Evolutionary conservation across 2,888 invertebrate genomes (phyloP).

Genomic region (Andrena hattorfiana): DNA sequence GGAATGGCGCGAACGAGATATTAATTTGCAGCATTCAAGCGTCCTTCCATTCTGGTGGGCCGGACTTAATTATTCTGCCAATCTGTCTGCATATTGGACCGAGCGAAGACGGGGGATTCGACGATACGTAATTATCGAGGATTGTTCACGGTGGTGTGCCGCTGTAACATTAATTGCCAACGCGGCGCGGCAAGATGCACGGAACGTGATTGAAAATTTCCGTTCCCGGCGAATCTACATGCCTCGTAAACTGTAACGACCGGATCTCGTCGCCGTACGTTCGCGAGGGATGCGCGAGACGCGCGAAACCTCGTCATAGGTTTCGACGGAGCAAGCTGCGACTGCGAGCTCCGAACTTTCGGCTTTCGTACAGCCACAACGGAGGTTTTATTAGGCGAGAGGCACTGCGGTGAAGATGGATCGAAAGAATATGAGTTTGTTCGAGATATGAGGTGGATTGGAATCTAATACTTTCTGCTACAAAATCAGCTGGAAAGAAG

Average conservation of each 20-base stretch:
- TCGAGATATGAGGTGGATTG: too few species aligned
- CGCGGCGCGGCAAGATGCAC: conserved; percentile 29
- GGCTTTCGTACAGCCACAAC: too few species aligned
- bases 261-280: neutral
- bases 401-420: too few species aligned
- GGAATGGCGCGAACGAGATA: conserved; percentile 66
- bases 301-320: neutral
- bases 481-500: too few species aligned
- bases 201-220: conserved; percentile 48
- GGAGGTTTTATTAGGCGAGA: too few species aligned
- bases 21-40: conserved; percentile 69
- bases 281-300: neutral
- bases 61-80: conserved; percentile 72
- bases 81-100: conserved; percentile 70
- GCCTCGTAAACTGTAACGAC: neutral
- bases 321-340: neutral
- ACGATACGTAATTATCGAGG: conserved; percentile 66
- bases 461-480: too few species aligned
- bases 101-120: conserved; percentile 59
- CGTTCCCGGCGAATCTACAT: conserved; percentile 7
- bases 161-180: conserved; percentile 53
- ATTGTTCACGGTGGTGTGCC: conserved; percentile 56
- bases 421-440: too few species aligned
- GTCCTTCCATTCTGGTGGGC: conserved; percentile 57
- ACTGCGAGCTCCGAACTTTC: neutral